These are phyloP conservation scores for Exephanes ischioxanthus DNA, from an alignment of 2,888 invertebrate species.

Conservation along the genomic window DNA sequence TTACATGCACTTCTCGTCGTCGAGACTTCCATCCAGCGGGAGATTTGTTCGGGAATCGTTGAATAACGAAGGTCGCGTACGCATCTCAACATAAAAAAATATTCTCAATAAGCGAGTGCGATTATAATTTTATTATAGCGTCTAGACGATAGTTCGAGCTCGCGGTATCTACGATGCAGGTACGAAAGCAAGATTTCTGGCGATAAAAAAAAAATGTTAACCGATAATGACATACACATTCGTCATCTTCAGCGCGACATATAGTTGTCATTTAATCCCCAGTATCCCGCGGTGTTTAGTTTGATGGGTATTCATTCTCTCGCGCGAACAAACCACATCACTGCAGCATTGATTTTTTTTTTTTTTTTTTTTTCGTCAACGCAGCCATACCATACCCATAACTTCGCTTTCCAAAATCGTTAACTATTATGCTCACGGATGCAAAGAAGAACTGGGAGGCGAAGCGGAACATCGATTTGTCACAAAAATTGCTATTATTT, in stretches of 20 bases:
- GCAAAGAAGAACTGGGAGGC: background rate
- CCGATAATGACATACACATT: background rate
- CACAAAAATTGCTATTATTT: conserved; percentile 3
- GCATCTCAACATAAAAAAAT: background rate
- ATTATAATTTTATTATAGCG: background rate
- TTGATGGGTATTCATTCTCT: conserved; percentile 14
- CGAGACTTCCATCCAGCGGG: conserved; percentile 7
- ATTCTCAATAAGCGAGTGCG: background rate
- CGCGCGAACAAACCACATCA: conserved; percentile 11
- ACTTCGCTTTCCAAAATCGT: background rate
- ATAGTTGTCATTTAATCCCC: conserved; percentile 23
- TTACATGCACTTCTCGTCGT: conserved; percentile 56
- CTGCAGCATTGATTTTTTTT: background rate
- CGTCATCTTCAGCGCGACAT: background rate
- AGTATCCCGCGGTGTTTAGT: conserved; percentile 33
- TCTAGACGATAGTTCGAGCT: background rate
- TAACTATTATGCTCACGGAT: background rate
- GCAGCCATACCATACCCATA: background rate
- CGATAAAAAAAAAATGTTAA: background rate
- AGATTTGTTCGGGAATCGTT: conserved; percentile 40
- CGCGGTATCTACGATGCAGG: too few relatives aligned
- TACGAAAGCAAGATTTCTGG: background rate
- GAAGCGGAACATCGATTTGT: conserved; percentile 1
- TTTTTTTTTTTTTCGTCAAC: background rate
- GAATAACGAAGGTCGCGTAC: conserved; percentile 32